A percentile compares a stretch with the other conserved stretches of the same genome.
These are phyloP conservation scores for Cephus pygmeus DNA, from an alignment of 2,888 invertebrate species.

Conservation along the genomic window DNA sequence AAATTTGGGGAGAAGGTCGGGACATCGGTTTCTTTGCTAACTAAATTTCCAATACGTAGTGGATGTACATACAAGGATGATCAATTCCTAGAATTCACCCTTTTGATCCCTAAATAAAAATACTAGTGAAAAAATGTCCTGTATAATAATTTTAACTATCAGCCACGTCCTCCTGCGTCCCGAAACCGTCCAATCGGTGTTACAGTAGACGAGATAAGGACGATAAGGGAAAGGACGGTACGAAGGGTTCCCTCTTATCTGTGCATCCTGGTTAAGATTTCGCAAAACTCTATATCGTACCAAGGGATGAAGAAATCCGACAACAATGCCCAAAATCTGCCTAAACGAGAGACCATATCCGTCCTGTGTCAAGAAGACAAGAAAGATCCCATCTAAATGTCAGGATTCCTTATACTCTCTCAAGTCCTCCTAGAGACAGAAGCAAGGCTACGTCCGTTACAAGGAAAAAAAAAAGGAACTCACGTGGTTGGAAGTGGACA, in stretches of 20 bases:
- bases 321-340: background rate
- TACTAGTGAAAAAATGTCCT: background rate
- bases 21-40: background rate
- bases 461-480: background rate
- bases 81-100: background rate
- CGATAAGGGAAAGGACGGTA: background rate
- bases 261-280: background rate
- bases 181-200: background rate
- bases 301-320: background rate
- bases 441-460: background rate
- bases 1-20: background rate
- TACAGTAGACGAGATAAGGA: background rate
- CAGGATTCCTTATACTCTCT: background rate
- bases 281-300: background rate
- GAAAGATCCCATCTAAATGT: background rate
- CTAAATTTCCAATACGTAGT: background rate
- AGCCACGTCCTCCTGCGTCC: background rate
- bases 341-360: background rate
- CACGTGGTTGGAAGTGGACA: background rate
- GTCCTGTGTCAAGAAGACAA: background rate
- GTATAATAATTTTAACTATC: background rate
- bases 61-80: no score
- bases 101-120: background rate
- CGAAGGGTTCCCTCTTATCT: background rate
- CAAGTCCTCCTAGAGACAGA: background rate